These are phyloP conservation scores for Crypturellus undulatus DNA, from an alignment of 2,113 vertebrate species.

Conservation along the genomic window DNA sequence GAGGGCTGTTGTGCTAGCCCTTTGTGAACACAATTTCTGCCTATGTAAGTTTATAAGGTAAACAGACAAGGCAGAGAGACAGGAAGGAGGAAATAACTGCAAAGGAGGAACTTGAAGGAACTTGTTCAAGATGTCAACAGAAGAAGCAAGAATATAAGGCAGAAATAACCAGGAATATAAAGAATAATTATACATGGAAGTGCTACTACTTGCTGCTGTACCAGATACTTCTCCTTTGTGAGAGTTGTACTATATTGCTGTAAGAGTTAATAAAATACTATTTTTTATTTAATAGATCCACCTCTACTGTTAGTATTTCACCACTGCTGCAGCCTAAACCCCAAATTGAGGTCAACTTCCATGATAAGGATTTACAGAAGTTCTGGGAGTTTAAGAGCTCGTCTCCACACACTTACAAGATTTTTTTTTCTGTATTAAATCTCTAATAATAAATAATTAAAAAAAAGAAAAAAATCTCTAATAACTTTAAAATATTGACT, in stretches of 20 bases:
- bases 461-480: background rate
- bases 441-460: background rate
- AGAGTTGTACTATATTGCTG: background rate
- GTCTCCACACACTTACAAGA: background rate
- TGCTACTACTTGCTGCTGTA: background rate
- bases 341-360: background rate
- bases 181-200: background rate
- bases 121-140: background rate
- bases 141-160: background rate
- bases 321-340: background rate
- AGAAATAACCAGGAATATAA: accelerated
- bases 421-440: conserved; percentile 3
- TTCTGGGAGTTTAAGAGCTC: background rate
- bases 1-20: background rate
- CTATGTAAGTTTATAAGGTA: background rate
- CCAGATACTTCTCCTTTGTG: background rate
- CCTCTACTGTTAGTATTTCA: background rate
- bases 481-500: background rate
- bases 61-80: background rate
- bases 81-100: background rate
- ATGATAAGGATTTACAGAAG: background rate
- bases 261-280: background rate
- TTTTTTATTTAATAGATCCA: background rate
- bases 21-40: background rate
- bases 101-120: background rate